Conservation (phyloP, 2,797 vertebrate genomes). For the Otolemur crassicaudatus region DNA sequence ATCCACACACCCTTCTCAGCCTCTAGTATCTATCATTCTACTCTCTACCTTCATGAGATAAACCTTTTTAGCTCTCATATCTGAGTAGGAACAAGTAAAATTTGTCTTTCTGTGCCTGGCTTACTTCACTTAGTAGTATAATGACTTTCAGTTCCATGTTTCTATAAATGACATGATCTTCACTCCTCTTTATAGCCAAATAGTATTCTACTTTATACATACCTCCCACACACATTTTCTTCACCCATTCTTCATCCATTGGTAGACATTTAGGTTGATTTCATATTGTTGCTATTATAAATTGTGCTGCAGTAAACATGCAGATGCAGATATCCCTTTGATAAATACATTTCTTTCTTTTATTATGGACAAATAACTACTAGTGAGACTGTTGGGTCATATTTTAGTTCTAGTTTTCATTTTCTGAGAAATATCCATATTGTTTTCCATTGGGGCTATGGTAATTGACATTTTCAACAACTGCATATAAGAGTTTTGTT, state of each 20-base stretch:
- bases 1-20: not conserved
- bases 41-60: not conserved
- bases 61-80: not conserved
- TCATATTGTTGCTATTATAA: not conserved
- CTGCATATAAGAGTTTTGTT: not conserved
- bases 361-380: not conserved
- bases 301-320: not conserved
- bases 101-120: not conserved
- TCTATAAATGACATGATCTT: not conserved
- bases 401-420: not conserved
- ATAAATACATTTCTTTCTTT: not conserved
- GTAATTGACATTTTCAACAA: not conserved
- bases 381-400: not conserved
- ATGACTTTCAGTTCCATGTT: not conserved
- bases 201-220: not conserved
- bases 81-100: not conserved
- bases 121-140: not conserved
- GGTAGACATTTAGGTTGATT: not conserved
- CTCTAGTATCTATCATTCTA: not conserved
- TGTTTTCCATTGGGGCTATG: not conserved
- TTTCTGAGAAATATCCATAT: not conserved
- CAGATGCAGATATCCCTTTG: not conserved
- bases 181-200: not conserved
- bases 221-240: too few relatives aligned
- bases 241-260: not conserved